phyloP scores from a whole-genome alignment of 64 coral and sea anemone genomes.

The Montipora foliosa region DNA sequence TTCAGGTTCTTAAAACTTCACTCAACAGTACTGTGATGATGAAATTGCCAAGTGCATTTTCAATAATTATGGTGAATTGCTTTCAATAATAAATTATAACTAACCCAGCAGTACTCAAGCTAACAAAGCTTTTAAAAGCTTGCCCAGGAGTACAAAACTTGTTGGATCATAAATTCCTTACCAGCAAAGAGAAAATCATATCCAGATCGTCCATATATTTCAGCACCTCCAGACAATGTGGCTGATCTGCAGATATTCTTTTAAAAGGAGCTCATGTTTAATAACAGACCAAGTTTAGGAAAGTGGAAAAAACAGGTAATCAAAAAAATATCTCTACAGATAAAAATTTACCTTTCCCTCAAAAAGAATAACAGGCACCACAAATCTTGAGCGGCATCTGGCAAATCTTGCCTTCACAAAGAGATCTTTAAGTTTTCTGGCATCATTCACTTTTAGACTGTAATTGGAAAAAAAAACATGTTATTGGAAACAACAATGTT shows the following conservation, averaged over 20 bases:
- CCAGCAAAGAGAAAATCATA: slow-evolving; percentile 97
- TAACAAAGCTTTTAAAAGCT: too few species aligned
- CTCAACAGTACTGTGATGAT: too few species aligned
- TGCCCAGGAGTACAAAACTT: too few species aligned
- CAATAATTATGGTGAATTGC: too few species aligned
- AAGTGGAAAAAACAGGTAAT: too few species aligned
- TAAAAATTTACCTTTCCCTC: slow-evolving; percentile 87
- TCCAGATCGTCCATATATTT: slow-evolving; percentile 96
- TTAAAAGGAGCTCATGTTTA: not conserved
- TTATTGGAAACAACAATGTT: not conserved
- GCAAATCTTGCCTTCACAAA: slow-evolving; percentile 97
- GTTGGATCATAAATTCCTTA: slow-evolving; percentile 10
- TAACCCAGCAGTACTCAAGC: too few species aligned
- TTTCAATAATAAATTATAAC: too few species aligned
- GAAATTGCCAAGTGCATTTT: too few species aligned
- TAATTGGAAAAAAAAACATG: not conserved
- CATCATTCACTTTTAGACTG: slow-evolving; percentile 74
- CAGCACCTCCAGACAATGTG: slow-evolving; percentile 90
- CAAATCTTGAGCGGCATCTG: slow-evolving; percentile 97
- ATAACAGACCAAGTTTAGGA: too few species aligned
- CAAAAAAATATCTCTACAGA: not conserved
- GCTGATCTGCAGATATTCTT: slow-evolving; percentile 98
- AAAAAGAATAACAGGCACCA: slow-evolving; percentile 95
- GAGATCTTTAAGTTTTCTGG: slow-evolving; percentile 73
- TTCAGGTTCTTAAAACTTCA: too few species aligned